Conservation (phyloP, 2,797 vertebrate species). For the Hozukius guyotensis region DNA sequence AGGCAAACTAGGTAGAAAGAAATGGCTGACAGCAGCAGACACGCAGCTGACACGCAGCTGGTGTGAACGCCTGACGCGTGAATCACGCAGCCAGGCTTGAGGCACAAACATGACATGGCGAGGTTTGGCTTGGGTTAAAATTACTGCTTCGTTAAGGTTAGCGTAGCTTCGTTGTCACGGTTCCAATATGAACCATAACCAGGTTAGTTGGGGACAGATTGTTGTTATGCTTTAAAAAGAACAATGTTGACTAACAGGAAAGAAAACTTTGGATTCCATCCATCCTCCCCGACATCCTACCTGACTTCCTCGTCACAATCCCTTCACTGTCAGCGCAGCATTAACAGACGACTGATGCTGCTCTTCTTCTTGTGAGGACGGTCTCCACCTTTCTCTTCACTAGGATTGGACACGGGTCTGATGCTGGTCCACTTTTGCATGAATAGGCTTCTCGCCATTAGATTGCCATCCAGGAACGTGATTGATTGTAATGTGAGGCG, state of each 20-base stretch:
- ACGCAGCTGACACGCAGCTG: too few relatives aligned
- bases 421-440: not conserved
- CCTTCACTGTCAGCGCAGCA: too few relatives aligned
- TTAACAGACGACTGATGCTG: not conserved
- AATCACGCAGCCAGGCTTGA: too few relatives aligned
- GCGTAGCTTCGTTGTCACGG: not conserved
- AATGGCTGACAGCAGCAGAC: too few relatives aligned
- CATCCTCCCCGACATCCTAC: not conserved
- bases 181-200: too few relatives aligned
- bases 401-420: not conserved
- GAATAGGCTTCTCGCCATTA: not conserved
- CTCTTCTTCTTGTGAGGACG: not conserved
- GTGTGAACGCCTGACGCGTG: too few relatives aligned
- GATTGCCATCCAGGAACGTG: not conserved
- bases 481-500: not conserved
- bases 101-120: too few relatives aligned
- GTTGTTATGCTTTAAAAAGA: not conserved
- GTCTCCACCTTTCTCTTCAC: not conserved
- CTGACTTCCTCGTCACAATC: not conserved
- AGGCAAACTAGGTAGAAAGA: too few relatives aligned
- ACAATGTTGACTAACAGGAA: not conserved
- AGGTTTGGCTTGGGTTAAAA: too few relatives aligned
- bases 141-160: not conserved
- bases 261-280: too few relatives aligned
- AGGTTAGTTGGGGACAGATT: too few relatives aligned